A percentile compares a stretch with the other conserved stretches of the same genome.
Evolutionary conservation across 2,113 vertebrate species (phyloP).

Genomic region (Thermophis baileyi): DNA sequence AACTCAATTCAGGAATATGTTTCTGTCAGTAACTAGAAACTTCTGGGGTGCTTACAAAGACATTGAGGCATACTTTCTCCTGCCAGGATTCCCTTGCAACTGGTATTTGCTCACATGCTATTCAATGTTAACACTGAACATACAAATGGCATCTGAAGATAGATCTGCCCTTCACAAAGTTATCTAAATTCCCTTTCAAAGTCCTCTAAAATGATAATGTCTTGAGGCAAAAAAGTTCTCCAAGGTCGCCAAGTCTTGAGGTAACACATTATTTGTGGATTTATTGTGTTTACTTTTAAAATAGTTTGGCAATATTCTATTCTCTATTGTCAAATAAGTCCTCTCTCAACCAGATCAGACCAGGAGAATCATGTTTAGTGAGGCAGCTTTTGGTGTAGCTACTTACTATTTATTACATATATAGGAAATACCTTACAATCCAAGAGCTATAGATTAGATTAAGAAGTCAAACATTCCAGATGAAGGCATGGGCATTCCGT

Average conservation of each 20-base stretch:
- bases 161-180: neutral
- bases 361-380: neutral
- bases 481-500: neutral
- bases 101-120: neutral
- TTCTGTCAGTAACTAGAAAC: neutral
- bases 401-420: neutral
- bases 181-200: neutral
- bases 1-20: neutral
- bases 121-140: neutral
- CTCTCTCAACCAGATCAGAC: too few relatives aligned
- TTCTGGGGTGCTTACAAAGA: neutral
- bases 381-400: neutral
- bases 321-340: too few relatives aligned
- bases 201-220: neutral
- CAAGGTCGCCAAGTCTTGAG: too few relatives aligned
- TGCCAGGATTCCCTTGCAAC: neutral
- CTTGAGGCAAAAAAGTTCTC: too few relatives aligned
- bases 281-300: too few relatives aligned
- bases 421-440: neutral
- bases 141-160: too few relatives aligned
- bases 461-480: neutral
- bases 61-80: neutral
- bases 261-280: too few relatives aligned
- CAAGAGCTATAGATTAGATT: neutral
- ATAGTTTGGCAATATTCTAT: too few relatives aligned